Conservation (phyloP, 2,888 invertebrate species). For the Pseudococcus viburni region DNA sequence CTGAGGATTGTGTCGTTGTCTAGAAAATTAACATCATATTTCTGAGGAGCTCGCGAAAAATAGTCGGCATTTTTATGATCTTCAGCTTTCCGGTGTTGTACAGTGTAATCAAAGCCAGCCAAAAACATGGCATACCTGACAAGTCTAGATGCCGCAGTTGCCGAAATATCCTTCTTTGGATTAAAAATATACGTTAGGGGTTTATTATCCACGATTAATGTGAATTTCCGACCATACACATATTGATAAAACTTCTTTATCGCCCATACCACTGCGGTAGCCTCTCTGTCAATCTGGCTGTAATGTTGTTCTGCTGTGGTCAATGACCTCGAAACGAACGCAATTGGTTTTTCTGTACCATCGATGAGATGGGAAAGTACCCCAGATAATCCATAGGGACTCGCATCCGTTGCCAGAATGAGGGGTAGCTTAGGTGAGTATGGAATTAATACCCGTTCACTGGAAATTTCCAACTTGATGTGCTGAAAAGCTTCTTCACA, state of each 20-base stretch:
- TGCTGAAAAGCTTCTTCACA: too few species aligned
- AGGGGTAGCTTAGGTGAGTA: slow-evolving; percentile 68
- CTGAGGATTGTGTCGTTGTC: too few species aligned
- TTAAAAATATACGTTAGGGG: slow-evolving; percentile 21
- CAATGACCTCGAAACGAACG: slow-evolving; percentile 11
- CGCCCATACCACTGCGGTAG: slow-evolving; percentile 67
- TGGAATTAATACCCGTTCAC: too few species aligned
- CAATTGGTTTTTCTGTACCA: slow-evolving; percentile 67
- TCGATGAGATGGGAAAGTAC: slow-evolving; percentile 66
- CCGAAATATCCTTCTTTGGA: not conserved
- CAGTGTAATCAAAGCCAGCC: slow-evolving; percentile 61
- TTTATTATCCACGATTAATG: too few species aligned
- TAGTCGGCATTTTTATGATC: slow-evolving; percentile 58
- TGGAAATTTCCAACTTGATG: too few species aligned
- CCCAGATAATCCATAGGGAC: slow-evolving; percentile 66
- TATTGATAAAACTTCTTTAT: slow-evolving; percentile 61
- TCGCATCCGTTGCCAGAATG: slow-evolving; percentile 67
- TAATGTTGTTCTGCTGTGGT: slow-evolving; percentile 63
- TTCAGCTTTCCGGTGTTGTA: slow-evolving; percentile 55
- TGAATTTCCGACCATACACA: slow-evolving; percentile 45
- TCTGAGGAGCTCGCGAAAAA: slow-evolving; percentile 32
- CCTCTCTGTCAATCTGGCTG: slow-evolving; percentile 67
- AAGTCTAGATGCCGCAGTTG: slow-evolving; percentile 40
- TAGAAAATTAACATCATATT: too few species aligned
- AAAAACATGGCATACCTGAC: slow-evolving; percentile 60